phyloP scores from a whole-genome alignment of 2,113 vertebrate genomes.

The Otus sunia region DNA sequence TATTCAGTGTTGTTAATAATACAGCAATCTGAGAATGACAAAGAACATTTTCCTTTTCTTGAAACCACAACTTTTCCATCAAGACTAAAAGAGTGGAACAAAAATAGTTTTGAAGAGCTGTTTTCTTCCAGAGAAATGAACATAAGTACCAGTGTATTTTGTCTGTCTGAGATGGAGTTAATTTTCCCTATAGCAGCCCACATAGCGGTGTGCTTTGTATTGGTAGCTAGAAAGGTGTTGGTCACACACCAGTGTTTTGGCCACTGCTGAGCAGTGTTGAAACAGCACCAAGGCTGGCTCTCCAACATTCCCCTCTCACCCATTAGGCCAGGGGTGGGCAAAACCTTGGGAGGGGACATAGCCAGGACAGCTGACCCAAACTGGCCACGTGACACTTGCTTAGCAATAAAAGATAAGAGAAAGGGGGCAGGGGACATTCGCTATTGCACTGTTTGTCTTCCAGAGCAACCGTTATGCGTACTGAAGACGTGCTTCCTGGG shows the following conservation, averaged over 20 bases:
- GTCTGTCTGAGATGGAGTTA: not conserved
- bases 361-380: not conserved
- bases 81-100: not conserved
- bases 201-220: too few relatives aligned
- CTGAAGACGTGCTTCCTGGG: not conserved
- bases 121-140: not conserved
- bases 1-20: constrained; percentile 65
- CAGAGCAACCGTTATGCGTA: not conserved
- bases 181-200: too few relatives aligned
- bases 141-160: not conserved
- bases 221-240: too few relatives aligned
- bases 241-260: not conserved
- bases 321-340: not conserved
- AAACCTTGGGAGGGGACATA: not conserved
- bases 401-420: not conserved
- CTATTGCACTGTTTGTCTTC: not conserved
- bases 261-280: not conserved
- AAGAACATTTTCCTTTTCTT: constrained; percentile 2
- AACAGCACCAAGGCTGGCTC: not conserved
- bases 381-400: not conserved
- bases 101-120: not conserved
- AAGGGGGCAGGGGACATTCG: rapidly evolving
- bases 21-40: constrained; percentile 48
- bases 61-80: constrained; percentile 29
- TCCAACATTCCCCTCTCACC: too few relatives aligned